These are phyloP conservation scores for Neoscelio sp. DNA, from an alignment of 2,888 invertebrate species.

Conservation along the genomic window DNA sequence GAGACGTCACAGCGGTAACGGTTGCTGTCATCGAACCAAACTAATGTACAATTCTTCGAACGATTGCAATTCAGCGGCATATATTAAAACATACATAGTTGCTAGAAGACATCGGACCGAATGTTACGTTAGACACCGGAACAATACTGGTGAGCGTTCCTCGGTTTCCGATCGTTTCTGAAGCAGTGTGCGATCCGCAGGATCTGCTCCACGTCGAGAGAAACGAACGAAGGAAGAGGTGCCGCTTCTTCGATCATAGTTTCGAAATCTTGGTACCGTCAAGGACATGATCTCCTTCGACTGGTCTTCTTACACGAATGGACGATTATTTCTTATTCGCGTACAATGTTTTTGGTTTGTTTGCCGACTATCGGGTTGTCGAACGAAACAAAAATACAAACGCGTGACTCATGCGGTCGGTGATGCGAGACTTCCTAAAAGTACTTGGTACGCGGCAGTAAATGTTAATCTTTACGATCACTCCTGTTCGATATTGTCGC, in stretches of 20 bases:
- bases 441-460: slow-evolving; percentile 50
- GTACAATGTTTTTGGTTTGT: too few relatives aligned
- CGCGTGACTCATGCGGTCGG: too few relatives aligned
- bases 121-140: neutral
- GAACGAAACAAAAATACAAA: too few relatives aligned
- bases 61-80: slow-evolving; percentile 32
- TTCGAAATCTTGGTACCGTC: too few relatives aligned
- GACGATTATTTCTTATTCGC: slow-evolving; percentile 5
- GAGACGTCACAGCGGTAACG: slow-evolving; percentile 57
- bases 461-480: slow-evolving; percentile 37
- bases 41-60: slow-evolving; percentile 20
- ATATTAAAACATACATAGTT: slow-evolving; percentile 18
- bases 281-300: too few relatives aligned
- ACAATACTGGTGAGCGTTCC: neutral
- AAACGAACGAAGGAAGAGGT: slow-evolving; percentile 11
- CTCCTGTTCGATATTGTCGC: slow-evolving; percentile 49
- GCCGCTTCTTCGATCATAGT: too few relatives aligned
- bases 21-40: slow-evolving; percentile 47
- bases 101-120: neutral
- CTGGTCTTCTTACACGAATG: slow-evolving; percentile 17
- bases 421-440: slow-evolving; percentile 24
- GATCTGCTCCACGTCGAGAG: neutral
- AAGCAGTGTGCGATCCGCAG: neutral
- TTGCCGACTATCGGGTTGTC: too few relatives aligned
- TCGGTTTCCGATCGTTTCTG: neutral